Conservation (phyloP, 2,797 vertebrate genomes). For the Antennarius maculatus region DNA sequence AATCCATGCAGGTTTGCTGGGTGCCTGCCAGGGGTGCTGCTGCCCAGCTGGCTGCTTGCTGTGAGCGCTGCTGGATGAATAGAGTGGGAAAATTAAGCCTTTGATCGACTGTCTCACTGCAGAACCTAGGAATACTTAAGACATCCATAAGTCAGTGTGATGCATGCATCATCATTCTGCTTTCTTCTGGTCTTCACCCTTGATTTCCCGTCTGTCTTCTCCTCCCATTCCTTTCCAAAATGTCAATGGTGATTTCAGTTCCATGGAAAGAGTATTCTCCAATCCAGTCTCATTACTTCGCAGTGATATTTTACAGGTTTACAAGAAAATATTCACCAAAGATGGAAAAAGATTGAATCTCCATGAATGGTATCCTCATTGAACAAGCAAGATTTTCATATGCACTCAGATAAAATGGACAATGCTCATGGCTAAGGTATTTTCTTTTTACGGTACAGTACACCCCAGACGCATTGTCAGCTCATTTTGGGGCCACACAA, state of each 20-base stretch:
- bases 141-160: conserved; percentile 69
- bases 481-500: no score
- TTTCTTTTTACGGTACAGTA: background rate
- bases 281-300: conserved; percentile 37
- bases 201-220: conserved; percentile 16
- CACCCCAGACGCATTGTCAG: no score
- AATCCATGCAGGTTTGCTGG: conserved; percentile 53
- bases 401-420: conserved; percentile 20
- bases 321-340: conserved; percentile 43
- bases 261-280: conserved; percentile 32
- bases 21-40: conserved; percentile 62
- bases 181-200: conserved; percentile 28
- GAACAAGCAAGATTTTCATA: conserved; percentile 26
- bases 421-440: conserved; percentile 3
- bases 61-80: conserved; percentile 65
- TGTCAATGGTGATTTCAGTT: conserved; percentile 57
- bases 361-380: conserved; percentile 26
- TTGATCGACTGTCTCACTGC: conserved; percentile 78
- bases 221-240: conserved; percentile 46
- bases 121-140: conserved; percentile 70
- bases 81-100: conserved; percentile 73
- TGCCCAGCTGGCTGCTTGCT: conserved; percentile 68
- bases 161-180: conserved; percentile 46
- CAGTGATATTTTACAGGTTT: conserved; percentile 56
- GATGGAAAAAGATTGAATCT: conserved; percentile 35